Evolutionary conservation across 2,888 invertebrate species (phyloP).

Genomic region (Theretra japonica): DNA sequence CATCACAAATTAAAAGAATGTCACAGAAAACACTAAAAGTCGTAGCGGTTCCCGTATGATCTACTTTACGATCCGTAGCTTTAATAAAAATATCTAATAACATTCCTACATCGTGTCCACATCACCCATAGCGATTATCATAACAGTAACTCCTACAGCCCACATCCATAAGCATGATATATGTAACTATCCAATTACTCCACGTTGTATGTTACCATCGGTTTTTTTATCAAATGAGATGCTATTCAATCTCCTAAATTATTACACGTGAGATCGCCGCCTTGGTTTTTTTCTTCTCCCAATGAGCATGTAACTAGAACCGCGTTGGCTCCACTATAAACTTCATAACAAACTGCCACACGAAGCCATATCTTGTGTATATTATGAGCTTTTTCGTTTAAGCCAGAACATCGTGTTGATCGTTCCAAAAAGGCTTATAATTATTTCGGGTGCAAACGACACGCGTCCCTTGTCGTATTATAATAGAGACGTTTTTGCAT

Average conservation of each 20-base stretch:
- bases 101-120: conserved; percentile 69
- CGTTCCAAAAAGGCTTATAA: conserved; percentile 48
- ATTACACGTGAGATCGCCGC: conserved; percentile 68
- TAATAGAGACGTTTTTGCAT: conserved; percentile 51
- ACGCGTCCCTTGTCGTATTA: conserved; percentile 30
- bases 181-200: conserved; percentile 71
- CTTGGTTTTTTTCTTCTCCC: conserved; percentile 62
- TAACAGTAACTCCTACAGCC: conserved; percentile 58
- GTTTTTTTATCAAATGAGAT: conserved; percentile 50
- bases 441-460: conserved; percentile 40
- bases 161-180: conserved; percentile 67
- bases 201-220: conserved; percentile 58
- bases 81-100: conserved; percentile 78
- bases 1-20: conserved; percentile 62
- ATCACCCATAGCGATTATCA: conserved; percentile 65
- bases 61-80: conserved; percentile 69
- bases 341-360: conserved; percentile 83
- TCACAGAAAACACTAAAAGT: conserved; percentile 55
- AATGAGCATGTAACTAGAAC: conserved; percentile 76
- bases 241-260: conserved; percentile 71
- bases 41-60: conserved; percentile 61
- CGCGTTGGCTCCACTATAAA: conserved; percentile 78
- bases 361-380: conserved; percentile 80
- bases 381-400: conserved; percentile 83
- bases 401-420: conserved; percentile 55